Percentiles rank a stretch among this genome's conserved stretches.
phyloP scores from a whole-genome alignment of 2,113 vertebrate species.

The Gambusia affinis region DNA sequence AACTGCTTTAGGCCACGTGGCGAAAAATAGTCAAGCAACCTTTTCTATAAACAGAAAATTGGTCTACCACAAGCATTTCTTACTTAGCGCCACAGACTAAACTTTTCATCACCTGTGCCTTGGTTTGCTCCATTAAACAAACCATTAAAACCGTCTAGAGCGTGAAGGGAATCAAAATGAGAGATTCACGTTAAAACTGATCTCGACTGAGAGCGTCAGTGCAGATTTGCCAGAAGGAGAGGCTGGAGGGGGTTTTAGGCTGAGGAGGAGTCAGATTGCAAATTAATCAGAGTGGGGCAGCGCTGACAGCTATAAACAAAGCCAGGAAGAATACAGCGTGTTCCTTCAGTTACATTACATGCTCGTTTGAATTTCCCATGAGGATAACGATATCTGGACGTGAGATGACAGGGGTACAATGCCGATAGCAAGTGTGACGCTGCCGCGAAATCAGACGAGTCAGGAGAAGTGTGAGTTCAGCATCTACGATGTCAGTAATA shows the following conservation, averaged over 20 bases:
- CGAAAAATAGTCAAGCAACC: background rate
- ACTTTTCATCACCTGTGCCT: background rate
- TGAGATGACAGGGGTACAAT: slow-evolving; percentile 2
- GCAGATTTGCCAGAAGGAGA: slow-evolving; percentile 16
- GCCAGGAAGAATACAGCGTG: slow-evolving; percentile 73
- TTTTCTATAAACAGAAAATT: background rate
- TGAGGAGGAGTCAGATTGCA: slow-evolving; percentile 11
- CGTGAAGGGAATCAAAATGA: background rate
- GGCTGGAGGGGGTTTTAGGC: background rate
- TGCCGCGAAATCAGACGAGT: slow-evolving; percentile 22
- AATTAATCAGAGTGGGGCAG: slow-evolving; percentile 36
- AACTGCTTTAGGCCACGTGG: background rate
- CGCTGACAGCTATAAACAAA: slow-evolving; percentile 60
- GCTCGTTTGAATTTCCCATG: slow-evolving; percentile 44
- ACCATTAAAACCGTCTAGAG: background rate
- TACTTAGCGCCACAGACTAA: background rate
- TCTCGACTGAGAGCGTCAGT: slow-evolving; percentile 34
- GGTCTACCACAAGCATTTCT: background rate
- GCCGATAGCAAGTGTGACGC: slow-evolving; percentile 25
- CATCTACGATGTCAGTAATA: background rate
- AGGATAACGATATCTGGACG: slow-evolving; percentile 48
- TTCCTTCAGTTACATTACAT: slow-evolving; percentile 47
- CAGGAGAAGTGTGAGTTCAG: slow-evolving; percentile 6
- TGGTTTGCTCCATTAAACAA: background rate
- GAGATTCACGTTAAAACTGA: slow-evolving; percentile 18